A percentile compares a stretch with the other conserved stretches of the same genome.
These are phyloP conservation scores for Oscheius sp. DNA, from an alignment of 1,140 invertebrate genomes.

Conservation along the genomic window DNA sequence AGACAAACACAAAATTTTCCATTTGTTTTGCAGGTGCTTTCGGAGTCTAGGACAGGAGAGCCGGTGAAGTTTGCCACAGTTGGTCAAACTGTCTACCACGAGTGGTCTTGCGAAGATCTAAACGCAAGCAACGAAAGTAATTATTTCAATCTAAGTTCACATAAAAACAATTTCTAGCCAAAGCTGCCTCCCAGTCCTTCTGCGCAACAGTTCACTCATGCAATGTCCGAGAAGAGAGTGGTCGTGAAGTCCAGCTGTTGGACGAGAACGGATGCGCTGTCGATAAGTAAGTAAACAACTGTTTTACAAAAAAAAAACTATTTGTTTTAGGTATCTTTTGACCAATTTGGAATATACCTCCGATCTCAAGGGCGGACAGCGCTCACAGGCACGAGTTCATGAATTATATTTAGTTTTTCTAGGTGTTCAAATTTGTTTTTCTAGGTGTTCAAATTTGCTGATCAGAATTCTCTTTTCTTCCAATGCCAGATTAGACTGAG, in stretches of 20 bases:
- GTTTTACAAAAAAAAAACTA: not conserved
- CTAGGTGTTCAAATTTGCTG: slow-evolving; percentile 48
- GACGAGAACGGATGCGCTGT: slow-evolving; percentile 47
- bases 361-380: slow-evolving; percentile 45
- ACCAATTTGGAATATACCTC: slow-evolving; percentile 45
- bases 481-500: slow-evolving; percentile 46
- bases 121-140: not conserved
- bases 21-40: slow-evolving; percentile 10
- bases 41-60: slow-evolving; percentile 27
- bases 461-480: slow-evolving; percentile 46
- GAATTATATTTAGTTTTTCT: not conserved
- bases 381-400: slow-evolving; percentile 25
- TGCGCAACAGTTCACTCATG: slow-evolving; percentile 45
- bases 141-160: not conserved
- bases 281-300: slow-evolving; percentile 24
- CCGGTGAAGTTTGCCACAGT: slow-evolving; percentile 48
- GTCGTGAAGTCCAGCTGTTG: slow-evolving; percentile 45
- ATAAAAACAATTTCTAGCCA: not conserved
- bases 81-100: slow-evolving; percentile 44
- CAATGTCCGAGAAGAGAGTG: slow-evolving; percentile 40
- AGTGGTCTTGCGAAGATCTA: slow-evolving; percentile 40
- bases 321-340: slow-evolving; percentile 28
- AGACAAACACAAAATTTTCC: not conserved
- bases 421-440: not conserved
- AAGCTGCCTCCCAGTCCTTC: slow-evolving; percentile 23